These are phyloP conservation scores for Rhagophthalmus giganteus DNA, from an alignment of 2,888 invertebrate genomes.

Conservation along the genomic window DNA sequence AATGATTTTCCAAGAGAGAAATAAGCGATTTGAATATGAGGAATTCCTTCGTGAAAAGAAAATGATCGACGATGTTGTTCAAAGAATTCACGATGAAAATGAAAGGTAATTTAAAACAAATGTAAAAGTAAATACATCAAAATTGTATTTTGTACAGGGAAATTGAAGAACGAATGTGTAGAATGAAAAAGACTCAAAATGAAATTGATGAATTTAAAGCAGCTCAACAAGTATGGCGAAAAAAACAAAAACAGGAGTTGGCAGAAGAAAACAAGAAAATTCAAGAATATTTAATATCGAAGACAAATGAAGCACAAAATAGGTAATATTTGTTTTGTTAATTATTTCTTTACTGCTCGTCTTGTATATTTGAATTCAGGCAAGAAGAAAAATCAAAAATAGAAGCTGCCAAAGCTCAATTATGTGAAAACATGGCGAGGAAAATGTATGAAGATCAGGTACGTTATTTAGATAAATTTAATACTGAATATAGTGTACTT, in stretches of 20 bases:
- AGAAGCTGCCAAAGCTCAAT: conserved; percentile 43
- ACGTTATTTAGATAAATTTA: too few relatives aligned
- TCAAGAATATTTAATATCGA: conserved; percentile 48
- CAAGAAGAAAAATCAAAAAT: conserved; percentile 39
- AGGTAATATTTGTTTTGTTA: conserved; percentile 32
- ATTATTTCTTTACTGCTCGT: conserved; percentile 31
- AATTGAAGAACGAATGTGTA: conserved; percentile 57
- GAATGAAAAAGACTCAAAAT: conserved; percentile 56
- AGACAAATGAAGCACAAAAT: conserved; percentile 52
- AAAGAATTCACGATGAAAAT: conserved; percentile 65
- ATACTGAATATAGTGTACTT: too few relatives aligned
- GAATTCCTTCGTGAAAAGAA: conserved; percentile 65
- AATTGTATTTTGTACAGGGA: conserved; percentile 51
- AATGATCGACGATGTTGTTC: conserved; percentile 63
- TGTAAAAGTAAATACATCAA: background rate
- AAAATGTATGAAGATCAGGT: conserved; percentile 48
- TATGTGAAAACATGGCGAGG: conserved; percentile 46
- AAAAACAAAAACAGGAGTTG: conserved; percentile 54
- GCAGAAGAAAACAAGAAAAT: conserved; percentile 56
- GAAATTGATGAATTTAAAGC: conserved; percentile 61
- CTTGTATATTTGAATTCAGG: conserved; percentile 32
- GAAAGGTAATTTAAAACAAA: conserved; percentile 52
- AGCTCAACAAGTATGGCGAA: conserved; percentile 59
- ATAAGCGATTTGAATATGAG: conserved; percentile 60
- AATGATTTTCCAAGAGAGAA: conserved; percentile 59